Base-by-base conservation (phyloP, 2,888 invertebrate genomes). In the Sepioteuthis lessoniana region DNA sequence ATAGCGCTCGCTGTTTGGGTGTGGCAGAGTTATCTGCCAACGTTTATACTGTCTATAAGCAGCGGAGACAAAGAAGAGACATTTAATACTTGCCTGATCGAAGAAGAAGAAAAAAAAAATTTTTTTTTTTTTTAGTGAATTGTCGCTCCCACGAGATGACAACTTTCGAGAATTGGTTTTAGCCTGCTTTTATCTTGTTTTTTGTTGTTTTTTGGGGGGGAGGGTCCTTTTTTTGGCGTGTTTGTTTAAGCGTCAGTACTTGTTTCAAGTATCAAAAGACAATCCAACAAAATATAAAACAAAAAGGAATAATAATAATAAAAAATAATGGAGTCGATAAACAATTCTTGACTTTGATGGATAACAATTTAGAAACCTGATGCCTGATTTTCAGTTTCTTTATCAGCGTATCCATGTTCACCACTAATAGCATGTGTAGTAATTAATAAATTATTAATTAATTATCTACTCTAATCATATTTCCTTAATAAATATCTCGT, bases 131-230 rank as follows among this genome's bases (percentile, higher is more conserved):
- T 8, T 60, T 10, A 35, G 76, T 76, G n/a, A 76, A 76, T 76
- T 76, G 76, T 35, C n/a, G 76, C n/a, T 76, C 76, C 76, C 76
- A n/a, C 76, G 76, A 76, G 76, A 76, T n/a, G 76, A 76, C 76
- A 76, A 35, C 76, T 13, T 16, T 35, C n/a, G n/a, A n/a, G 76
- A 13, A 16, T 16, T 1, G 4, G 76, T n/a, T 76, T 76, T 76
- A 76, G n/a, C 76, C 76, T 35, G 76, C 35, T n/a, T 10, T 76
- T 76, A 76, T 76, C 76, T 55, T 55, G 10, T 35, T 55, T 7
- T 55, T 7, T 55, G 5, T 42, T 28, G 55, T 55, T 55, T 28
- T 55, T n/a, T n/a, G n/a, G n/a, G n/a, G n/a, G n/a, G n/a, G n/a
- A n/a, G n/a, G n/a, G n/a, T n/a, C n/a, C n/a, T n/a, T n/a, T n/a